These are phyloP conservation scores for Phalacrocorax aristotelis DNA, from an alignment of 2,113 vertebrate species.

Conservation along the genomic window DNA sequence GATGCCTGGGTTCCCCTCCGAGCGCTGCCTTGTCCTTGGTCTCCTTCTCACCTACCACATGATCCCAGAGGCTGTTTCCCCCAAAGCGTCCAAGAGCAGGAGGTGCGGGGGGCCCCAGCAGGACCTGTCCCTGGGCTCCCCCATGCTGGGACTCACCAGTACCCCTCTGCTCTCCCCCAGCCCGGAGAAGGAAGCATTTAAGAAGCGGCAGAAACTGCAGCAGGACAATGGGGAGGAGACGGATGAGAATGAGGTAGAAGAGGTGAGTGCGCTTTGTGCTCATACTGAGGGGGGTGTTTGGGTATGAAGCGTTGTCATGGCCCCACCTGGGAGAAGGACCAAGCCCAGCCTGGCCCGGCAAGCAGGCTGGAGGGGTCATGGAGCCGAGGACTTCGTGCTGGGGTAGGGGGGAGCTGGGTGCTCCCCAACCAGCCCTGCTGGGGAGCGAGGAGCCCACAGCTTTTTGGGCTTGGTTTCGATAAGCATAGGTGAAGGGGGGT, in stretches of 20 bases:
- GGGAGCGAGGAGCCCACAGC: rapidly evolving
- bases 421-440: background rate
- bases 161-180: slow-evolving; percentile 54
- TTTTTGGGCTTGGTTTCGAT: background rate
- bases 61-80: background rate
- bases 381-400: background rate
- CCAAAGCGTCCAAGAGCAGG: background rate
- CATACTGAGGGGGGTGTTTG: rapidly evolving
- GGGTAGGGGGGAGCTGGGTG: background rate
- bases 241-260: slow-evolving; percentile 84
- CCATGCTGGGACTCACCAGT: background rate
- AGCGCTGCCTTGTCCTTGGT: background rate
- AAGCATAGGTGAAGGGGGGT: background rate
- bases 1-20: background rate
- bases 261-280: slow-evolving; percentile 57
- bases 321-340: rapidly evolving
- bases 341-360: background rate
- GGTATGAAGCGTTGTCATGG: background rate
- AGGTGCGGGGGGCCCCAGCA: background rate
- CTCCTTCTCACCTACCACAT: background rate
- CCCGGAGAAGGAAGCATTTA: slow-evolving; percentile 87
- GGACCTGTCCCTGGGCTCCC: background rate
- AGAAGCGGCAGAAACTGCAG: slow-evolving; percentile 87
- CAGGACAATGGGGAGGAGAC: slow-evolving; percentile 85
- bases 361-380: rapidly evolving